Base-by-base conservation (phyloP, 2,888 invertebrate genomes). In the Cephus spinipes region DNA sequence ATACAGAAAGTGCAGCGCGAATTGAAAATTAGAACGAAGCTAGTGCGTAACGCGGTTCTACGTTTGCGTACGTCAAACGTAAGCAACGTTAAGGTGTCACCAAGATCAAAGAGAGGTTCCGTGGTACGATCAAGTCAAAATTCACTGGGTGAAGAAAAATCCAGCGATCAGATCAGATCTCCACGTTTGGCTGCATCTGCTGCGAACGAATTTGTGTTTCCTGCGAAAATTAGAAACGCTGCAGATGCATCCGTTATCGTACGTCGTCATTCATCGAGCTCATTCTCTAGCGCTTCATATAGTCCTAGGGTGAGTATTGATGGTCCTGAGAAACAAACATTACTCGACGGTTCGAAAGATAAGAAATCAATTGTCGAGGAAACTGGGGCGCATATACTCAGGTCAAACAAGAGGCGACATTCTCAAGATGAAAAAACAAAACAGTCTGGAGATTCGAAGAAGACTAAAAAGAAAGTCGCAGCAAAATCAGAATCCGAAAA, bases 181-280 rank as follows among this genome's bases (percentile, higher is more conserved):
- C 77, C 92, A 92, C 73, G 91, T n/a, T 73, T 76, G 23, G 79
- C 81, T 12, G 73, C 82, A 23, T 80, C 85, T 6, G 78, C 88
- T 3, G 81, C 87, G 3, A 84, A 85, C 15, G 88, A 90, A 31
- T 90, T 91, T 78, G 85, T 90, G n/a, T 86, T 86, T 73, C 89
- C 90, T 0, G 87, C 90, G 3, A 91, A 89, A 79, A 89, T 90
- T 40, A 85, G 88, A 30, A 90, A 92, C 69, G 90, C 94, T 85
- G 95, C 95, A 1, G 96, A 96, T 88, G 95, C 95, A 77, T 96
- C 97, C 0, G 94, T 96, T 86, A 96, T 97, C 79, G 95, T 97
- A 85, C 93, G 97, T 69, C 93, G 97, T 31, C 96, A 97, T 87
- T 97, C 97, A 3, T 97, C 96, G 73, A 96, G 96, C 89, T 96